Conservation (phyloP, 2,113 vertebrate species). For the Plectropomus leopardus region DNA sequence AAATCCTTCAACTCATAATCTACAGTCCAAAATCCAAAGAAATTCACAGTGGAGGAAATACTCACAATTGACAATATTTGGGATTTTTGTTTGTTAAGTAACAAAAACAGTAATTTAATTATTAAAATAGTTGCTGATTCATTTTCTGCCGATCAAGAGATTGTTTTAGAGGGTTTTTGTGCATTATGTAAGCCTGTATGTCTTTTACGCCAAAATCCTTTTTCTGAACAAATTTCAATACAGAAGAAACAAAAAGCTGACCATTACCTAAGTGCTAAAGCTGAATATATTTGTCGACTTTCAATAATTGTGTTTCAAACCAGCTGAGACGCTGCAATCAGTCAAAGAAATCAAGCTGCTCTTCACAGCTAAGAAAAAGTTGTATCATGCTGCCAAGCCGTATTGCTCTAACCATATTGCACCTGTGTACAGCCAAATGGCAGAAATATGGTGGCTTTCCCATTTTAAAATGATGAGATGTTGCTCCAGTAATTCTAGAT, state of each 20-base stretch:
- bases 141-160: too few species aligned
- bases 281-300: neutral
- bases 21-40: too few species aligned
- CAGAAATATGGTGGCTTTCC: conserved; percentile 17
- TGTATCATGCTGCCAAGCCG: neutral
- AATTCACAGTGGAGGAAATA: neutral
- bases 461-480: too few species aligned
- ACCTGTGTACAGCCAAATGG: neutral
- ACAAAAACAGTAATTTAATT: neutral
- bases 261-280: too few species aligned
- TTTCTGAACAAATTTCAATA: too few species aligned
- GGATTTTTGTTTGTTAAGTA: neutral
- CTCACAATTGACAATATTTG: neutral
- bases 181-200: too few species aligned
- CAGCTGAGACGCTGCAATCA: neutral
- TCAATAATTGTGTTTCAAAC: neutral
- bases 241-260: neutral
- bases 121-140: neutral
- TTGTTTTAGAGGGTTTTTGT: neutral
- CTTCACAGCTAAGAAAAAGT: too few species aligned
- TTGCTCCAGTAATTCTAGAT: too few species aligned
- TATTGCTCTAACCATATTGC: neutral
- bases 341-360: neutral
- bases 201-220: too few species aligned
- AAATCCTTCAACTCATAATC: neutral